Base-by-base conservation (phyloP, 2,113 vertebrate genomes). In the Glaucidium brasilianum region DNA sequence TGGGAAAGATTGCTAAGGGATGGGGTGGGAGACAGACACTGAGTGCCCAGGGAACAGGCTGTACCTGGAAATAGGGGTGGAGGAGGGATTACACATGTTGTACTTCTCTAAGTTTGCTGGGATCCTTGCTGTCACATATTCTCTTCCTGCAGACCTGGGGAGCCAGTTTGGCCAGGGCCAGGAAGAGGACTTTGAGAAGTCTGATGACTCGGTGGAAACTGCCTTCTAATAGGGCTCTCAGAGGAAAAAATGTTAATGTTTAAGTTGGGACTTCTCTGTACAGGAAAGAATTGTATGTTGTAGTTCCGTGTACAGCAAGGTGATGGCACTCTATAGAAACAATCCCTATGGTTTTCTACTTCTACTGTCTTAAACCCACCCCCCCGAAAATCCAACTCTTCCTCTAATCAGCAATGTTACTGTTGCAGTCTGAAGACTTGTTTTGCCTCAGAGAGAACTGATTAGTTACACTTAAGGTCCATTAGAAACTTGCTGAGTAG, bases 401-500 rank as follows among this genome's bases (percentile, higher is more conserved):
- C 58, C 35, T 80, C 63, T 45, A 76, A 50, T 60, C 83, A 92
- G 26, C 45, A 72, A 30, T 34, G 58, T 98, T 96, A 96, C 97
- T 97, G 27, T 56, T 95, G 82, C 12, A 56, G 53, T 53, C 92
- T 95, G 80, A 89, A 96, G 69, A 66, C 49, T 95, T 97, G 82
- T 58, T 97, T 97, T 92, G 59, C 84, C 56, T 96, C 68, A 95
- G 79, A 93, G 92, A 90, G 84, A 86, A 90, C 39, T 41, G 69
- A 97, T 98, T 97, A 98, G 98, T 98, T 98, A 97, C 97, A 83
- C 56, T 96, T 97, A 96, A 96, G 68, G 63, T 89, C 98, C 91
- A 96, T 98, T 98, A 98, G 98, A 98, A 99, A 98, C 96, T 83
- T 93, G 94, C 98, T 97, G 95, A 97, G 93, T 91, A 72, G 41